Base-by-base conservation (phyloP, 2,888 invertebrate species). In the Mamestra brassicae region DNA sequence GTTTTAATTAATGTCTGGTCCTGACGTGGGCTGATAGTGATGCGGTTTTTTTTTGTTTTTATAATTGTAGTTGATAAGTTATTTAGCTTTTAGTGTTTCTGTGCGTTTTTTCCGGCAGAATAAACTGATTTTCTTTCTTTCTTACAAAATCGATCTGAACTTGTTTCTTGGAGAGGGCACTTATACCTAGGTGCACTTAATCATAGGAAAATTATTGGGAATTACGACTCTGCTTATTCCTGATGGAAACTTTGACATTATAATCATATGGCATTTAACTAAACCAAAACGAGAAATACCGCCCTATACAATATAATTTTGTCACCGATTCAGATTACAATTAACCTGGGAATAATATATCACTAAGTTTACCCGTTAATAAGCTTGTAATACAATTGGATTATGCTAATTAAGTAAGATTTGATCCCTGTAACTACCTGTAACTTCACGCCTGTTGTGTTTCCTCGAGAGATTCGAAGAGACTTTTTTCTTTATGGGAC, bases 351-450 rank as follows among this genome's bases (percentile, higher is more conserved):
- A 65, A 57, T 65, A 81, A 71, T 77, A 68, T 61, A 68, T 76
- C 50, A 81, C n/a, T 8, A 52, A 47, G 82, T 63, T 50, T 62
- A 66, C 65, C 36, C 34, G 64, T 26, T 82, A 81, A 81, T 81
- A 64, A 73, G 58, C 13, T 67, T 57, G 69, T 60, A 57, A 73
- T 70, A 4, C 34, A 36, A 82, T 67, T 63, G 63, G 73, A 74
- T 81, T 81, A 81, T 63, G 78, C 34, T 82, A 82, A 82, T 81
- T 52, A 67, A 52, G 17, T 52, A 54, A 70, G 78, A 74, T 81
- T 62, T 60, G 73, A 73, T 69, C 55, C 36, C 0, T 26, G 26
- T 26, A 26, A 26, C 13, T 62, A n/a, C 36, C 13, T 50, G 10
- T 74, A 36, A 15, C 3, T 71, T 66, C 54, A 66, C 10, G 34